Conservation (phyloP, 2,888 invertebrate species). For the Branchipolynoe longqiensis region DNA sequence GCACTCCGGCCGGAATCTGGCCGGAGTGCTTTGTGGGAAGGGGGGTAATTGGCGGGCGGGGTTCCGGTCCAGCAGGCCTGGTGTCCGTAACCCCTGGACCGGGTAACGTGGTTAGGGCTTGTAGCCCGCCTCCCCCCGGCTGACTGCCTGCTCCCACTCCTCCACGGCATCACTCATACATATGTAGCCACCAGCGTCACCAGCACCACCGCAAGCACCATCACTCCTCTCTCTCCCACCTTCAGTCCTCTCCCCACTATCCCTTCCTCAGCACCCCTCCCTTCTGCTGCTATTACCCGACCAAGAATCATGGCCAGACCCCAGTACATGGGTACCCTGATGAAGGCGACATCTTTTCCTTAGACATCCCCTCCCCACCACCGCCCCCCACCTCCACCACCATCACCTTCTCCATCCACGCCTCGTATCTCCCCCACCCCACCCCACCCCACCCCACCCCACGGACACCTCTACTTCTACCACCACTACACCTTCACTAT, state of each 20-base stretch:
- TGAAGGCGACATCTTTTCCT: too few relatives aligned
- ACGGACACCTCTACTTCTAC: too few relatives aligned
- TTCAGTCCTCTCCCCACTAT: neutral
- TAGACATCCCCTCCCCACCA: too few relatives aligned
- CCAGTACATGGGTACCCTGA: too few relatives aligned
- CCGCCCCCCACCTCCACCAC: too few relatives aligned
- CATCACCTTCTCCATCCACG: too few relatives aligned
- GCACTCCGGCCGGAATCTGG: too few relatives aligned
- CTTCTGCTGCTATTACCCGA: neutral
- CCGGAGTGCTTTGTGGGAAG: too few relatives aligned
- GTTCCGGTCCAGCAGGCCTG: slow-evolving; percentile 1
- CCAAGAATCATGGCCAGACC: too few relatives aligned
- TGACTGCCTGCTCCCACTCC: neutral
- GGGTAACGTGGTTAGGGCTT: slow-evolving; percentile 10
- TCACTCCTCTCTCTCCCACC: neutral
- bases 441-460: too few relatives aligned
- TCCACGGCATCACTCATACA: neutral
- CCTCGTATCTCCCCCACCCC: too few relatives aligned
- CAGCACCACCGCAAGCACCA: neutral
- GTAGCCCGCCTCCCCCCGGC: neutral
- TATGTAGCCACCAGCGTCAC: neutral
- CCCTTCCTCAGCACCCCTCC: neutral
- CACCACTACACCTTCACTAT: too few relatives aligned
- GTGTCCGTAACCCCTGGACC: slow-evolving; percentile 11
- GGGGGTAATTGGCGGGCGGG: slow-evolving; percentile 27